Conservation (phyloP, 2,113 vertebrate species). For the Gadus macrocephalus region DNA sequence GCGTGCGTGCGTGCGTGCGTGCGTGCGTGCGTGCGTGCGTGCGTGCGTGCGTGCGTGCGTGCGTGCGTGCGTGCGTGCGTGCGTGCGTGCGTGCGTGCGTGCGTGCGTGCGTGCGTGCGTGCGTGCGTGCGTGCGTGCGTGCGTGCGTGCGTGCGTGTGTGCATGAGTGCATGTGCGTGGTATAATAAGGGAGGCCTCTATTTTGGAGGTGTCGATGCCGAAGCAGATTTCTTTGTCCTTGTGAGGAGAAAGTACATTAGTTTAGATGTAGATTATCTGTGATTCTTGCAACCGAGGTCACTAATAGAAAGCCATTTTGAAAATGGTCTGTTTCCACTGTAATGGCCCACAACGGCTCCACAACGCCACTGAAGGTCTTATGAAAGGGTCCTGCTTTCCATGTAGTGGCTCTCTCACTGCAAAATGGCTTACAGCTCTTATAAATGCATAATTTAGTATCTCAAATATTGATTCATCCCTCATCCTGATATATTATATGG, state of each 20-base stretch:
- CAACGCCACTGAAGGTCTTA: slow-evolving; percentile 55
- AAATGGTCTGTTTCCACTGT: slow-evolving; percentile 66
- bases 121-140: background rate
- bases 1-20: background rate
- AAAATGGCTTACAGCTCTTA: slow-evolving; percentile 58
- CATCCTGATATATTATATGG: slow-evolving; percentile 31
- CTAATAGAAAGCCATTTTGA: slow-evolving; percentile 70
- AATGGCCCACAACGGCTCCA: slow-evolving; percentile 62
- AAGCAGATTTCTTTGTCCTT: slow-evolving; percentile 63
- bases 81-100: background rate
- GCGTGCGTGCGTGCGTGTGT: background rate
- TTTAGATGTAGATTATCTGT: slow-evolving; percentile 64
- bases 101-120: background rate
- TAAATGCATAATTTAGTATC: slow-evolving; percentile 67
- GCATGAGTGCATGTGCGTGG: slow-evolving; percentile 1
- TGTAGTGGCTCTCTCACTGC: slow-evolving; percentile 50
- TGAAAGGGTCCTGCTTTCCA: slow-evolving; percentile 61
- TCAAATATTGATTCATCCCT: slow-evolving; percentile 65
- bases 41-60: slow-evolving; percentile 1
- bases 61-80: background rate
- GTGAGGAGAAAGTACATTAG: slow-evolving; percentile 61
- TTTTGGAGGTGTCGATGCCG: slow-evolving; percentile 48
- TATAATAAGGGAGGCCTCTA: slow-evolving; percentile 42
- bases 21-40: slow-evolving; percentile 19
- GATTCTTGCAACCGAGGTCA: slow-evolving; percentile 64